Conservation (phyloP, 2,113 vertebrate genomes). For the Pachycephala philippinensis region DNA sequence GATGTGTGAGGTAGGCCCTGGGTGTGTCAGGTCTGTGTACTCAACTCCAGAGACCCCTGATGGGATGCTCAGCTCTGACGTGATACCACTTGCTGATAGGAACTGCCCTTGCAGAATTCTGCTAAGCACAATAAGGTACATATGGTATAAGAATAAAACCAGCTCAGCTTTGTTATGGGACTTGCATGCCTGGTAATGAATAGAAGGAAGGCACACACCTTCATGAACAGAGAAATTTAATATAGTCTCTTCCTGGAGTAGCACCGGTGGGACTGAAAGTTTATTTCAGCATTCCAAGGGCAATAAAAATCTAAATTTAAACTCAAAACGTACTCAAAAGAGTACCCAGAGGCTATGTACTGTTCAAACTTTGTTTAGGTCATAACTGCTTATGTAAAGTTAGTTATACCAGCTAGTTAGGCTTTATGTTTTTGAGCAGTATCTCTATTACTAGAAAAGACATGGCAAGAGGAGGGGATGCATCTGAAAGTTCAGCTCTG, state of each 20-base stretch:
- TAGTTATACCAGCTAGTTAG: background rate
- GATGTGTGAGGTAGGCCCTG: background rate
- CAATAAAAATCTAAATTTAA: slow-evolving; percentile 66
- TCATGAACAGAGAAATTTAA: slow-evolving; percentile 39
- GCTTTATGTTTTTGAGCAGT: background rate
- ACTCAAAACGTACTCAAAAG: background rate
- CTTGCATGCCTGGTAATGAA: slow-evolving; percentile 45
- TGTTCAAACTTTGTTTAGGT: slow-evolving; percentile 48
- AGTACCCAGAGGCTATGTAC: background rate
- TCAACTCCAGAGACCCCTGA: background rate
- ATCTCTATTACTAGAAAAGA: background rate
- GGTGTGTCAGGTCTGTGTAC: background rate
- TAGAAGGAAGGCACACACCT: background rate
- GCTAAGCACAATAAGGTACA: background rate
- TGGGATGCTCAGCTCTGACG: background rate
- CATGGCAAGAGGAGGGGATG: background rate
- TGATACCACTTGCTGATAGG: background rate
- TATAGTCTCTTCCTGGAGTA: slow-evolving; percentile 41
- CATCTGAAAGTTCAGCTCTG: background rate
- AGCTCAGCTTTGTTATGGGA: slow-evolving; percentile 21
- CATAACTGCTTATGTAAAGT: slow-evolving; percentile 13
- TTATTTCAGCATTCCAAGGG: slow-evolving; percentile 50
- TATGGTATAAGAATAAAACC: background rate
- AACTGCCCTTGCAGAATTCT: background rate
- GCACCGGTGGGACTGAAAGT: slow-evolving; percentile 35